Evolutionary conservation across 2,888 invertebrate genomes (phyloP).

Genomic region (Calameuta idolon): DNA sequence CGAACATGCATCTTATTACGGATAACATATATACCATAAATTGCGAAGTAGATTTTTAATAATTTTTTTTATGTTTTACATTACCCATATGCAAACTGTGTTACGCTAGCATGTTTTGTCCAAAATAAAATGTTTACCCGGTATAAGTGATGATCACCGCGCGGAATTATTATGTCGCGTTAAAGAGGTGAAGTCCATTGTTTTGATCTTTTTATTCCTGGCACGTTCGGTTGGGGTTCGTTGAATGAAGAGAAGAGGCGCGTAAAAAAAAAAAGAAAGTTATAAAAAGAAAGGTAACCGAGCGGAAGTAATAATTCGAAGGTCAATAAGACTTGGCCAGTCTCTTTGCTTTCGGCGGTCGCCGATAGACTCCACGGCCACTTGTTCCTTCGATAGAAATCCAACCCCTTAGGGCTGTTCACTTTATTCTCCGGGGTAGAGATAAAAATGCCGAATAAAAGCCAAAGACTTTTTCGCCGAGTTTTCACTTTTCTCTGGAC

Average conservation of each 20-base stretch:
- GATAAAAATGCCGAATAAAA: background rate
- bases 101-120: background rate
- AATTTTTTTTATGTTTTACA: background rate
- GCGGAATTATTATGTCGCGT: background rate
- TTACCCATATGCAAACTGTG: background rate
- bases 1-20: background rate
- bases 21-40: background rate
- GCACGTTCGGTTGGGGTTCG: background rate
- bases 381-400: background rate
- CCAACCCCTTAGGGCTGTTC: background rate
- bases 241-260: background rate
- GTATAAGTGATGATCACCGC: background rate
- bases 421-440: background rate
- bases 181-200: background rate
- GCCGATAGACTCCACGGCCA: background rate
- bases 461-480: background rate
- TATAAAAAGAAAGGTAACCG: background rate
- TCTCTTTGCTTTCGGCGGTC: background rate
- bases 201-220: background rate
- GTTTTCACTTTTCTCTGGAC: background rate
- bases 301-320: background rate
- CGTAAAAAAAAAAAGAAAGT: background rate
- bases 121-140: background rate
- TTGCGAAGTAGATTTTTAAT: too few species aligned
- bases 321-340: background rate